Percentiles rank a stretch among this genome's conserved stretches.
Conservation (phyloP, 1,140 invertebrate genomes). For the Pogonomyrmex californicus region DNA sequence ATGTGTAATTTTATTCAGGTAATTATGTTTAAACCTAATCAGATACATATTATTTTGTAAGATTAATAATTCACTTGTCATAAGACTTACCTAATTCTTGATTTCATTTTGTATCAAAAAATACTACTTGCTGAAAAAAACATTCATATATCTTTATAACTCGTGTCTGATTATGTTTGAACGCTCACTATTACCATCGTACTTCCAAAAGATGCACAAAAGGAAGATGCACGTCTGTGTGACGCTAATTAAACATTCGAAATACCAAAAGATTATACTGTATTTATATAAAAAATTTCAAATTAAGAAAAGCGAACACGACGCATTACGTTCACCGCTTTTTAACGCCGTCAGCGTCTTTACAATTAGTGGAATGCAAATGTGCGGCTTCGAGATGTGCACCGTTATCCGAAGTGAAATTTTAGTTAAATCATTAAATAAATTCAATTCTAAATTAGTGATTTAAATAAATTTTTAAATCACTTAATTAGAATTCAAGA, state of each 20-base stretch:
- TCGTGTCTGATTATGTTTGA: conserved; percentile 33
- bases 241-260: neutral
- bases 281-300: neutral
- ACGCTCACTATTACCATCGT: conserved; percentile 8
- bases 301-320: neutral
- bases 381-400: conserved; percentile 29
- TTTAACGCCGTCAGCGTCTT: neutral
- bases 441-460: no score
- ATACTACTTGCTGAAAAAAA: neutral
- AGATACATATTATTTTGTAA: neutral
- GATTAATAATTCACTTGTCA: neutral
- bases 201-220: conserved; percentile 13
- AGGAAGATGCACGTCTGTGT: conserved; percentile 31
- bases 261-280: neutral
- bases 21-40: conserved; percentile 40
- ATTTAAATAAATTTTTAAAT: neutral
- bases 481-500: conserved; percentile 25
- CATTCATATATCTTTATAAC: conserved; percentile 20
- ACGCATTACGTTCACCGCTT: neutral
- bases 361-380: conserved; percentile 14
- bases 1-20: neutral
- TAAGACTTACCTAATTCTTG: neutral
- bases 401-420: neutral
- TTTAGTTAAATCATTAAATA: conserved; percentile 30
- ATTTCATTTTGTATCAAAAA: conserved; percentile 3